These are phyloP conservation scores for Sinosuthora webbiana DNA, from an alignment of 2,113 vertebrate genomes.

Conservation along the genomic window DNA sequence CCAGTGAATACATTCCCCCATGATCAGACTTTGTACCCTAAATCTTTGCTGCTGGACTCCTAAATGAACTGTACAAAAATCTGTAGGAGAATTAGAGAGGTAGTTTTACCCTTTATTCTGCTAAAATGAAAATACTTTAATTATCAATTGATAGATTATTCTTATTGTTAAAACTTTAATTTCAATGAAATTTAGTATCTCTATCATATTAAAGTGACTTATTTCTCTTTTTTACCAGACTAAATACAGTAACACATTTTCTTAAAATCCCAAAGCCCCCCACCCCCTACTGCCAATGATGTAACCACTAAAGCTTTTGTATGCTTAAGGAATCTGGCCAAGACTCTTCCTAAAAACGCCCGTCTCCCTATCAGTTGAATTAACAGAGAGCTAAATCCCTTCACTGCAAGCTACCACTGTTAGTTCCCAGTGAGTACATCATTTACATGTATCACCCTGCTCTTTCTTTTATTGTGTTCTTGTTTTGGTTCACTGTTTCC, in stretches of 20 bases:
- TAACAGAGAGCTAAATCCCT: slow-evolving; percentile 25
- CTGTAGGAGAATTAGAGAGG: not conserved
- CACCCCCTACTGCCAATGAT: accelerated
- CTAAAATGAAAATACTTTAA: not conserved
- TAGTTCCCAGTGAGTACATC: slow-evolving; percentile 58
- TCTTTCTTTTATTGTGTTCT: slow-evolving; percentile 20
- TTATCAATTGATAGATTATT: not conserved
- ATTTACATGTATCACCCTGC: slow-evolving; percentile 60
- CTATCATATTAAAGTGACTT: not conserved
- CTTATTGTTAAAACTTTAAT: not conserved
- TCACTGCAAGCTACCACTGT: slow-evolving; percentile 27
- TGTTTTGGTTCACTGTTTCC: slow-evolving; percentile 35
- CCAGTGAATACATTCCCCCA: not conserved
- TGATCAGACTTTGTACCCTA: not conserved
- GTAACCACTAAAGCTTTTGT: slow-evolving; percentile 4
- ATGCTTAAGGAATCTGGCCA: slow-evolving; percentile 18
- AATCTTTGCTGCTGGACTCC: not conserved
- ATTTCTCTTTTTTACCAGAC: not conserved
- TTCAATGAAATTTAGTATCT: not conserved
- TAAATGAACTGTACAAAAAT: not conserved
- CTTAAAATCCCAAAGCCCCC: not conserved
- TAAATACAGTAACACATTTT: not conserved
- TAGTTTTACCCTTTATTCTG: not conserved
- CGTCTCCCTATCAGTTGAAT: slow-evolving; percentile 28
- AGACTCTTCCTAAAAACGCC: not conserved